Conservation (phyloP, 2,113 vertebrate genomes). For the Psettodes erumei region DNA sequence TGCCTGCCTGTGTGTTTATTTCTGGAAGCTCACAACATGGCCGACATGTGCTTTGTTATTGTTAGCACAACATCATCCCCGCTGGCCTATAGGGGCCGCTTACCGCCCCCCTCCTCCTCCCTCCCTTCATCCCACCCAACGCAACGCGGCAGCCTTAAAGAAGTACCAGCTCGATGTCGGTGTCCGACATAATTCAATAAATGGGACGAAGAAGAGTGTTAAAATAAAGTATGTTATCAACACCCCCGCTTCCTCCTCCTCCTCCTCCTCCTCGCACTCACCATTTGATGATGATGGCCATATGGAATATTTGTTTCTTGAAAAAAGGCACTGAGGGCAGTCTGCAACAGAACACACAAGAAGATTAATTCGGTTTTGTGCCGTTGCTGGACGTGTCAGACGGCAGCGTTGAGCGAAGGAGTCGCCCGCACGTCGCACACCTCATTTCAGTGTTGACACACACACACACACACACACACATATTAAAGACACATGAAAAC, state of each 20-base stretch:
- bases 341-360: slow-evolving; percentile 81
- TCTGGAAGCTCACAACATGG: slow-evolving; percentile 87
- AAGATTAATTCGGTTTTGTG: slow-evolving; percentile 8
- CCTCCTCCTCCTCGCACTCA: slow-evolving; percentile 83
- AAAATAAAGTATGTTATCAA: neutral
- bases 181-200: neutral
- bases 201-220: neutral
- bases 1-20: slow-evolving; percentile 83
- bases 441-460: neutral
- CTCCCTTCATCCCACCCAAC: slow-evolving; percentile 18
- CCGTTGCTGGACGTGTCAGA: neutral
- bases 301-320: slow-evolving; percentile 98
- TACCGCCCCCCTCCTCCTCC: slow-evolving; percentile 10
- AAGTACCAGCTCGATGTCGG: neutral
- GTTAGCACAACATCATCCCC: slow-evolving; percentile 76
- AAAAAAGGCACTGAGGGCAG: slow-evolving; percentile 98
- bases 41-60: slow-evolving; percentile 87
- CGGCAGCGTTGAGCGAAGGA: neutral
- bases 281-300: slow-evolving; percentile 98
- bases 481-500: no score
- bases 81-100: slow-evolving; percentile 53
- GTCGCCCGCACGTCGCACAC: neutral
- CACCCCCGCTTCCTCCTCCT: neutral
- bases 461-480: no score
- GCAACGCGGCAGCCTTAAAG: slow-evolving; percentile 14